Evolutionary conservation across 2,113 vertebrate species (phyloP).

Genomic region (Scortum barcoo): DNA sequence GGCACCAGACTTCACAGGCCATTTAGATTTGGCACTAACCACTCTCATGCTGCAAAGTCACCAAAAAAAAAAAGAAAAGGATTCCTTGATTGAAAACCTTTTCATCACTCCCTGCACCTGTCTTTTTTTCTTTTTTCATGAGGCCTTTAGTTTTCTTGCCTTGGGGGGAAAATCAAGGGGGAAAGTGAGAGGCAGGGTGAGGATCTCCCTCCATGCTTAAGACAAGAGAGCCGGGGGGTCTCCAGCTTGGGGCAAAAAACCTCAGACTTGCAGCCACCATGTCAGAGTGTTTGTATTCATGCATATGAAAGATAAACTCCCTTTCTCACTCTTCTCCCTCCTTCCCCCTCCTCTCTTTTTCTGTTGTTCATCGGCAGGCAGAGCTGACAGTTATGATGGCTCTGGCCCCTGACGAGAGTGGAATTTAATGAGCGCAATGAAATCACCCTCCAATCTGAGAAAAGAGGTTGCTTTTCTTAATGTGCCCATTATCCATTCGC

Average conservation of each 20-base stretch:
- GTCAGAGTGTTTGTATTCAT: constrained; percentile 58
- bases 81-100: constrained; percentile 58
- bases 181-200: constrained; percentile 18
- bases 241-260: constrained; percentile 39
- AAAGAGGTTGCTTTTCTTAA: constrained; percentile 45
- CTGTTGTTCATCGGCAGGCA: constrained; percentile 38
- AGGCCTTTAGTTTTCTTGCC: constrained; percentile 45
- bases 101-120: constrained; percentile 57
- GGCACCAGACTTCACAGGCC: constrained; percentile 42
- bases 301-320: constrained; percentile 28
- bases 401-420: constrained; percentile 53
- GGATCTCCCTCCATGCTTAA: constrained; percentile 37
- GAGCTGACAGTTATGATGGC: constrained; percentile 56
- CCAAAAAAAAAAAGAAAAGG: constrained; percentile 20
- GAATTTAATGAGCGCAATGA: constrained; percentile 73
- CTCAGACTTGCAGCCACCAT: constrained; percentile 19
- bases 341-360: constrained; percentile 4
- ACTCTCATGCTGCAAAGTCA: constrained; percentile 54
- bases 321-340: not conserved
- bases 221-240: constrained; percentile 36
- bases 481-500: constrained; percentile 51
- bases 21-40: constrained; percentile 66
- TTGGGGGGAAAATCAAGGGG: constrained; percentile 3
- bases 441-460: constrained; percentile 59
- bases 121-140: constrained; percentile 27